Conservation (phyloP, 2,797 vertebrate genomes). For the Sebastes paucispinis region DNA sequence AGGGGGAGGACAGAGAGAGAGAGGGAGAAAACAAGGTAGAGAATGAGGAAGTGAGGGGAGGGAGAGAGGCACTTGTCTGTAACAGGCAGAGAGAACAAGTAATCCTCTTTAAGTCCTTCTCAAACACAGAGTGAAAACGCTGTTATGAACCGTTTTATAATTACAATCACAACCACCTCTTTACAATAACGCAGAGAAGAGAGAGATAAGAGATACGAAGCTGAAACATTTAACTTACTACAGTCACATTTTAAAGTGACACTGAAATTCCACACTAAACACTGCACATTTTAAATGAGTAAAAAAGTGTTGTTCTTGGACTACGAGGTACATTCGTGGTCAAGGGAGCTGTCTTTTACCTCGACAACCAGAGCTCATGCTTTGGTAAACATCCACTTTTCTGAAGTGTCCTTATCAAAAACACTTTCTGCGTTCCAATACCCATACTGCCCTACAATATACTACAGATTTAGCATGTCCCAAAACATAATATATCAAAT, state of each 20-base stretch:
- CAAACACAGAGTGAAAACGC: constrained; percentile 18
- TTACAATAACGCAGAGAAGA: not conserved
- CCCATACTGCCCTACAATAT: too few relatives aligned
- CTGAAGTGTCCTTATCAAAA: too few relatives aligned
- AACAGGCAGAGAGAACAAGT: constrained; percentile 48
- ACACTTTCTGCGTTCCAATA: too few relatives aligned
- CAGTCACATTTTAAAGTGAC: too few relatives aligned
- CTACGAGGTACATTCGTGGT: fast-evolving
- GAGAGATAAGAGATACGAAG: not conserved
- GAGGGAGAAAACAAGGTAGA: constrained; percentile 18
- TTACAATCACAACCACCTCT: not conserved
- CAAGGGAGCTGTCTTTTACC: too few relatives aligned
- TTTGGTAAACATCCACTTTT: too few relatives aligned
- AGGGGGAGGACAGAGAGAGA: constrained; percentile 21
- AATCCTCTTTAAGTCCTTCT: constrained; percentile 51
- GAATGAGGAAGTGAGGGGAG: constrained; percentile 51
- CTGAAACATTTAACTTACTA: not conserved
- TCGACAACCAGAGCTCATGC: too few relatives aligned
- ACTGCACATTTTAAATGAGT: too few relatives aligned
- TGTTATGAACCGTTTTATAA: not conserved
- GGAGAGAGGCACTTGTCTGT: constrained; percentile 39
- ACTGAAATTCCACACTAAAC: not conserved
- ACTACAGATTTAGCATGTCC: too few relatives aligned
- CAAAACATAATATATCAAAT: too few relatives aligned
- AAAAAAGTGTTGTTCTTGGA: too few relatives aligned